Evolutionary conservation across 2,888 invertebrate species (phyloP).

Genomic region (Julus scanicus): DNA sequence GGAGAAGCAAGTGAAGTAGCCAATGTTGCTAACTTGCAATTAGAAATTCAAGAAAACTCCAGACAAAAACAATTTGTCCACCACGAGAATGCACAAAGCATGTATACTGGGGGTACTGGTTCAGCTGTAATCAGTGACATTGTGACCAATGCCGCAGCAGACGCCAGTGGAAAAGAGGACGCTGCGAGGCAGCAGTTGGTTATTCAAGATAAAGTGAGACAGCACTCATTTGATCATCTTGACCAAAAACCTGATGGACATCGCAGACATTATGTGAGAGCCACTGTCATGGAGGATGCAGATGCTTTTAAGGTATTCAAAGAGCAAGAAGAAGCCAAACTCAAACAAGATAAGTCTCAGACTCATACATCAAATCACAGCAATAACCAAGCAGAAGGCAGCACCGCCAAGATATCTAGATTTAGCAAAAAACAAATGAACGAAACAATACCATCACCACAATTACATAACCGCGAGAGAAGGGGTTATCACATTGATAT

Average conservation of each 20-base stretch:
- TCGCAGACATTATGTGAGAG: neutral
- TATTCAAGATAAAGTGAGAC: neutral
- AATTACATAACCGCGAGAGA: neutral
- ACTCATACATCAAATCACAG: neutral
- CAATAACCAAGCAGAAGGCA: neutral
- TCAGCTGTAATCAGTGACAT: neutral
- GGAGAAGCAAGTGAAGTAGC: neutral
- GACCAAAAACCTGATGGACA: neutral
- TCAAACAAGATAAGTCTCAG: neutral
- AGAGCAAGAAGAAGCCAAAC: neutral
- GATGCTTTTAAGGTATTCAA: neutral
- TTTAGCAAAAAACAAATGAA: too few relatives aligned
- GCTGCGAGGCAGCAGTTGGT: neutral
- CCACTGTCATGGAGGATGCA: neutral
- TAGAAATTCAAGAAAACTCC: conserved; percentile 6
- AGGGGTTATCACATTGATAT: conserved; percentile 8
- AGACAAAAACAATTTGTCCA: conserved; percentile 14
- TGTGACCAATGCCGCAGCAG: neutral
- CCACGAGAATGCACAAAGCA: neutral
- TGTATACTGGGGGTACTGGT: neutral
- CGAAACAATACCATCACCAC: too few relatives aligned
- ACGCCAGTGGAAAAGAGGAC: neutral
- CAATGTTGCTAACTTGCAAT: neutral
- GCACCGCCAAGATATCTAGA: too few relatives aligned
- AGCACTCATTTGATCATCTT: neutral